These are phyloP conservation scores for Tuta absoluta DNA, from an alignment of 2,888 invertebrate species.

Conservation along the genomic window DNA sequence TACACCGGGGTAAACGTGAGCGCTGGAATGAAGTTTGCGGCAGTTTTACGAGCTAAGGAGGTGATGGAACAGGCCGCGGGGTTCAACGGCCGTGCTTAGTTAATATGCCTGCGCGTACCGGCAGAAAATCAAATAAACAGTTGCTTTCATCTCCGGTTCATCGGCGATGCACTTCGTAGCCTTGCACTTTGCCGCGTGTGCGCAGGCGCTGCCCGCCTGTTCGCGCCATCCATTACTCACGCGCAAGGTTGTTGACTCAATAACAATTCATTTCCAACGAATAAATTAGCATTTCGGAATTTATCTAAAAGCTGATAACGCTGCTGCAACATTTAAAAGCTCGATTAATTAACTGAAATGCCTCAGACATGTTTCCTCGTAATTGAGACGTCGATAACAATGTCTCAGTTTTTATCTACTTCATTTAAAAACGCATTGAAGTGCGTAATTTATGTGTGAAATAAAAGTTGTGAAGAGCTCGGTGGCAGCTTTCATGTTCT, in stretches of 20 bases:
- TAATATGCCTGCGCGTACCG: slow-evolving; percentile 61
- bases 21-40: slow-evolving; percentile 41
- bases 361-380: slow-evolving; percentile 18
- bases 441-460: slow-evolving; percentile 14
- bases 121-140: slow-evolving; percentile 77
- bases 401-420: slow-evolving; percentile 16
- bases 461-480: slow-evolving; percentile 1
- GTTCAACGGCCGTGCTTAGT: slow-evolving; percentile 65
- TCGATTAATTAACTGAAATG: slow-evolving; percentile 21
- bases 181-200: slow-evolving; percentile 65
- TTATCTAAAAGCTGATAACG: slow-evolving; percentile 20
- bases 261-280: slow-evolving; percentile 53
- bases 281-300: slow-evolving; percentile 50
- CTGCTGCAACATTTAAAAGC: slow-evolving; percentile 26
- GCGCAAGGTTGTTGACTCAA: slow-evolving; percentile 59
- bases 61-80: slow-evolving; percentile 44
- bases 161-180: slow-evolving; percentile 72
- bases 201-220: slow-evolving; percentile 49
- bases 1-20: slow-evolving; percentile 30
- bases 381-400: slow-evolving; percentile 23
- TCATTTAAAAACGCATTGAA: background rate
- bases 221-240: slow-evolving; percentile 59
- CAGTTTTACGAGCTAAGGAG: slow-evolving; percentile 51
- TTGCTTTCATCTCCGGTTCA: slow-evolving; percentile 75
- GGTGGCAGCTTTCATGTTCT: slow-evolving; percentile 1